Conservation (phyloP, 2,888 invertebrate genomes). For the Eudemis profundana region DNA sequence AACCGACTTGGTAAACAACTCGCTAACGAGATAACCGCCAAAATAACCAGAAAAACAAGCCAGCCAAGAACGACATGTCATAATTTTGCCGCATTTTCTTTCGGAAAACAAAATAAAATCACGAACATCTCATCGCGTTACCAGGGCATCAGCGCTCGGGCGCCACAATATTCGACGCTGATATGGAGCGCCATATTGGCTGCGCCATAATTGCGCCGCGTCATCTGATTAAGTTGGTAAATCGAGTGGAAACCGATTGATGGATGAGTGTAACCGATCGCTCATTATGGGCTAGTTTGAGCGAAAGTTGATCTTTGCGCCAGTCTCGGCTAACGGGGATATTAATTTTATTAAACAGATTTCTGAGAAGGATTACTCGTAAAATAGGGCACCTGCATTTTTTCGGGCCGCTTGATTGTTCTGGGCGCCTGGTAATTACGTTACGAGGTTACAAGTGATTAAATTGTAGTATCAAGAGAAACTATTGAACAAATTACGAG, state of each 20-base stretch:
- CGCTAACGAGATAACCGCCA: constrained; percentile 12
- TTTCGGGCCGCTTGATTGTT: background rate
- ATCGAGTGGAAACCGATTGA: constrained; percentile 47
- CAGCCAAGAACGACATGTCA: background rate
- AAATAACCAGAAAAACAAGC: constrained; percentile 3
- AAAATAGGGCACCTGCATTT: background rate
- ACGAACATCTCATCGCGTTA: constrained; percentile 22
- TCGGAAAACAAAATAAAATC: constrained; percentile 25
- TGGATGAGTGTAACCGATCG: constrained; percentile 42
- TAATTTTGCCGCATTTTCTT: constrained; percentile 21
- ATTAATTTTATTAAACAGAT: constrained; percentile 24
- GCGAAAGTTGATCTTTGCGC: constrained; percentile 37
- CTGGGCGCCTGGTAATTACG: background rate
- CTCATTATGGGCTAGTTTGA: constrained; percentile 38
- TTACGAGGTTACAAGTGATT: too few species aligned
- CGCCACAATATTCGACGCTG: constrained; percentile 18
- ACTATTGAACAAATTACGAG: too few species aligned
- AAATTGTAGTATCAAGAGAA: too few species aligned
- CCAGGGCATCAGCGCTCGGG: constrained; percentile 24
- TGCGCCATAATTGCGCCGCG: constrained; percentile 44
- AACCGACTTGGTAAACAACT: constrained; percentile 24
- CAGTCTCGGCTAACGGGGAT: constrained; percentile 19
- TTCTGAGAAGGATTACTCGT: background rate
- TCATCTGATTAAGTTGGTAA: constrained; percentile 52
- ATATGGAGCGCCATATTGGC: constrained; percentile 43